phyloP scores from a whole-genome alignment of 2,113 vertebrate genomes.

The Gymnogyps californianus region DNA sequence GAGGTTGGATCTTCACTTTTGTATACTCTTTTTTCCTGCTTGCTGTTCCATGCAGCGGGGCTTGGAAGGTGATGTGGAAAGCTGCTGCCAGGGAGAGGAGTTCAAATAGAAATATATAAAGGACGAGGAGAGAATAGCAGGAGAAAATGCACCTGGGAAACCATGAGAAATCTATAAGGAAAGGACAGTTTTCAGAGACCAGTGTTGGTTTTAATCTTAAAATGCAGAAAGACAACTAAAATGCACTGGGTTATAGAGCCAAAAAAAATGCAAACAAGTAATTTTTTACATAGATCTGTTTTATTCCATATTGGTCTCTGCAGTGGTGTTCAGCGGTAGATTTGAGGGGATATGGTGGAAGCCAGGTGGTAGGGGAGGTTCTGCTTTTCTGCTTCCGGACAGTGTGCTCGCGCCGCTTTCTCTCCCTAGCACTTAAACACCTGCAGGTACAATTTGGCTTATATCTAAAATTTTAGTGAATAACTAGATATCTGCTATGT shows the following conservation, averaged over 20 bases:
- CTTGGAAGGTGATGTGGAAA: not conserved
- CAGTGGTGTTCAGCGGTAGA: not conserved
- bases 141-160: not conserved
- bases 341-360: not conserved
- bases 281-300: not conserved
- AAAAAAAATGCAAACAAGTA: not conserved
- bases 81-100: not conserved
- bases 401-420: not conserved
- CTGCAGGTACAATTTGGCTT: not conserved
- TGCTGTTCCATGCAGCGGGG: not conserved
- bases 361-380: not conserved
- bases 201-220: not conserved
- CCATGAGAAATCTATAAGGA: rapidly evolving
- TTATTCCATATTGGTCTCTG: not conserved
- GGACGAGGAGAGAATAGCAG: not conserved
- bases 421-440: not conserved
- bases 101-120: not conserved
- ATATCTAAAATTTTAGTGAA: not conserved
- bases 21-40: not conserved
- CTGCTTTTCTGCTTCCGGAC: not conserved
- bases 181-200: not conserved
- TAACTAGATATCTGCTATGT: not conserved
- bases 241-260: not conserved
- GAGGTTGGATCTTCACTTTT: not conserved
- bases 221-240: not conserved